Conservation (phyloP, 2,113 vertebrate genomes). For the Notiomystis cincta region DNA sequence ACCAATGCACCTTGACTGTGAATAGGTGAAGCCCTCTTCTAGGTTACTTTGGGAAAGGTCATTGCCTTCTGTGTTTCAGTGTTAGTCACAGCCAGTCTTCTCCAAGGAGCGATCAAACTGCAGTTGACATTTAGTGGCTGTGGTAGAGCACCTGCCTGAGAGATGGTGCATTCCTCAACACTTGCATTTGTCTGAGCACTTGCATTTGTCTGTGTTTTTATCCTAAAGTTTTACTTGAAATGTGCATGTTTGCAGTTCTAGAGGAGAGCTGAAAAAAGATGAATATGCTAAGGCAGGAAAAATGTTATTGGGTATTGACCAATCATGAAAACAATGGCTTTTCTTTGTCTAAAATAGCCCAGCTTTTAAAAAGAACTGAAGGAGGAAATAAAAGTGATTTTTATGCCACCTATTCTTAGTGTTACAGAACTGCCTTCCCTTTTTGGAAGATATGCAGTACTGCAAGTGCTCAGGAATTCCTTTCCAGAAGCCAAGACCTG, state of each 20-base stretch:
- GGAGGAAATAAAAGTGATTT: not conserved
- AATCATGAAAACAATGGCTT: not conserved
- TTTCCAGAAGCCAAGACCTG: not conserved
- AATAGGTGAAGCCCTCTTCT: not conserved
- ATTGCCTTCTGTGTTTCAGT: not conserved
- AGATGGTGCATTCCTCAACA: not conserved
- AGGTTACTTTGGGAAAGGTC: not conserved
- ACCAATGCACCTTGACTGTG: rapidly evolving
- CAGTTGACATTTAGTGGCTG: not conserved
- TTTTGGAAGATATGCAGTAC: not conserved
- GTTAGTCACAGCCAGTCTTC: not conserved
- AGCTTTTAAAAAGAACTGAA: not conserved
- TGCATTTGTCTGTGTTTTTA: not conserved
- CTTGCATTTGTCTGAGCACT: not conserved
- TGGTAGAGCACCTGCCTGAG: not conserved
- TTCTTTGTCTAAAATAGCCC: not conserved
- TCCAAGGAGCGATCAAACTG: not conserved
- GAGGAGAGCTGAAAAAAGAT: not conserved
- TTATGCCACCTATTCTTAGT: not conserved
- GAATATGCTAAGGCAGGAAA: not conserved
- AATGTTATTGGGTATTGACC: not conserved
- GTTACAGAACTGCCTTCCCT: not conserved
- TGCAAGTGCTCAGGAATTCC: not conserved
- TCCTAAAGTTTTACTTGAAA: not conserved
- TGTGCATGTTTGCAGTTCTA: not conserved